Evolutionary conservation across 2,888 invertebrate species (phyloP).

Genomic region (Gymnoscelis rufifasciata): DNA sequence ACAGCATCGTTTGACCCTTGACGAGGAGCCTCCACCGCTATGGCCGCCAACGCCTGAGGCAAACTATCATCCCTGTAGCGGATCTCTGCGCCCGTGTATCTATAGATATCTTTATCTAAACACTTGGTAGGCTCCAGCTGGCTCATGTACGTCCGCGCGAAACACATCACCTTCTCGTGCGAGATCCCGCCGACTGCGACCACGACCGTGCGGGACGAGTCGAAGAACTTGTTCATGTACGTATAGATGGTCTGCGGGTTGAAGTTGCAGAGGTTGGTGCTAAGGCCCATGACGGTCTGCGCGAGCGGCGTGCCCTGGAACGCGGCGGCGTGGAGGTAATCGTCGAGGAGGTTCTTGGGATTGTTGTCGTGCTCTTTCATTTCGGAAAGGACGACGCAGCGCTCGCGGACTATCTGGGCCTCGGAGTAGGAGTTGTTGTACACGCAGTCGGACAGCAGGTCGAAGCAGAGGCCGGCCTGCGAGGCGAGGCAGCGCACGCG

Average conservation of each 20-base stretch:
- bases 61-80: background rate
- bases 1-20: background rate
- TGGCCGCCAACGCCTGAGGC: background rate
- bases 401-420: background rate
- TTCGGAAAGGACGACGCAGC: slow-evolving; percentile 31
- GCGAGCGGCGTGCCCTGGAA: slow-evolving; percentile 69
- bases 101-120: slow-evolving; percentile 68
- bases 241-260: slow-evolving; percentile 41
- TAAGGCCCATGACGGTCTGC: slow-evolving; percentile 79
- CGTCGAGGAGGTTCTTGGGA: slow-evolving; percentile 54
- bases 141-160: slow-evolving; percentile 86
- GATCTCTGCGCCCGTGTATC: slow-evolving; percentile 81
- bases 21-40: background rate
- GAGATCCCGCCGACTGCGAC: slow-evolving; percentile 95
- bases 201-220: slow-evolving; percentile 92
- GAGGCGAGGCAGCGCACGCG: slow-evolving; percentile 91
- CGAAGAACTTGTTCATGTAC: slow-evolving; percentile 41
- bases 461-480: background rate
- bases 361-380: slow-evolving; percentile 53
- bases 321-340: slow-evolving; percentile 69
- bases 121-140: slow-evolving; percentile 79
- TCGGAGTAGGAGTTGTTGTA: slow-evolving; percentile 1
- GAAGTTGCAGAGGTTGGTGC: slow-evolving; percentile 80
- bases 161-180: slow-evolving; percentile 87
- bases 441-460: background rate